Percentiles rank a stretch among this genome's conserved stretches.
These are phyloP conservation scores for Tadarida brasiliensis DNA, from an alignment of 2,797 vertebrate species.

Conservation along the genomic window DNA sequence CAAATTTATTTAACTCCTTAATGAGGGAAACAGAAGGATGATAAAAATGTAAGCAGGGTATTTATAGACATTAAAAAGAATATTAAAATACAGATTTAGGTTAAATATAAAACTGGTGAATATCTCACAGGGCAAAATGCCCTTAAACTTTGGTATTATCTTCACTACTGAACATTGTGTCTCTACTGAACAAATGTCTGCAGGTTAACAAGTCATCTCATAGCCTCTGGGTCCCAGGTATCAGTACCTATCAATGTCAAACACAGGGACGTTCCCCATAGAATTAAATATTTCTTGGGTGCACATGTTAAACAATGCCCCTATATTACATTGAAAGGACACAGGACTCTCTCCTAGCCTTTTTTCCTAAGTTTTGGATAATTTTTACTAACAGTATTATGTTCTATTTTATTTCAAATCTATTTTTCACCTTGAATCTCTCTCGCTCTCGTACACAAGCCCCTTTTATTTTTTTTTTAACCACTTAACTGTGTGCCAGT, in stretches of 20 bases:
- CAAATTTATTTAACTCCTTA: constrained; percentile 34
- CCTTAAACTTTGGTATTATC: not conserved
- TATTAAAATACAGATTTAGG: constrained; percentile 29
- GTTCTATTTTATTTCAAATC: not conserved
- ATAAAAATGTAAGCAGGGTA: not conserved
- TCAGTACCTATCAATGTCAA: not conserved
- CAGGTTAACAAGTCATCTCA: not conserved
- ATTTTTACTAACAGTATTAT: not conserved
- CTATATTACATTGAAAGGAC: not conserved
- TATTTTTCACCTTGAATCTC: not conserved
- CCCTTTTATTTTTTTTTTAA: constrained; percentile 39
- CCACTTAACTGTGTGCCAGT: not conserved
- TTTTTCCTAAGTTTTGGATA: not conserved
- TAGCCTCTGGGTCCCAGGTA: not conserved
- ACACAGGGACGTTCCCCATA: not conserved
- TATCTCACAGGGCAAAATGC: not conserved
- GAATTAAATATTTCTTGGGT: not conserved
- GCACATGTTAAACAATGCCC: not conserved
- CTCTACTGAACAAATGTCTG: not conserved
- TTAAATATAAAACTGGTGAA: not conserved
- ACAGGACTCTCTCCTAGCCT: not conserved
- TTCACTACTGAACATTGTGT: not conserved
- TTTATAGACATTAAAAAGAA: constrained; percentile 43
- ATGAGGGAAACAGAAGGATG: not conserved
- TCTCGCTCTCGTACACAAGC: not conserved